These are phyloP conservation scores for Prinia subflava DNA, from an alignment of 2,113 vertebrate genomes.

Conservation along the genomic window DNA sequence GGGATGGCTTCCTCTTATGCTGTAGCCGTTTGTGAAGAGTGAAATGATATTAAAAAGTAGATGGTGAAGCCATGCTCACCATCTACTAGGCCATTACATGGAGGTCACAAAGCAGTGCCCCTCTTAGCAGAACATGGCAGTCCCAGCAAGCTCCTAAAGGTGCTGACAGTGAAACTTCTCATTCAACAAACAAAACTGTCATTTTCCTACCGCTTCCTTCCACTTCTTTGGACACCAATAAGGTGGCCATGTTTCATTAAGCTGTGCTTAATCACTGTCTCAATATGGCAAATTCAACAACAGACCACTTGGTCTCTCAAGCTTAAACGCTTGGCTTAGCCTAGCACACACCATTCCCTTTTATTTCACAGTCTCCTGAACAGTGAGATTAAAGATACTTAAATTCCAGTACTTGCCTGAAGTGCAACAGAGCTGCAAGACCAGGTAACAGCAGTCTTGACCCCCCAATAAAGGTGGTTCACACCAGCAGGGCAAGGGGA, in stretches of 20 bases:
- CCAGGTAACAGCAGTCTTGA: neutral
- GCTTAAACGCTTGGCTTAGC: neutral
- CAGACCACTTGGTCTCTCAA: neutral
- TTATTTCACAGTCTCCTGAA: neutral
- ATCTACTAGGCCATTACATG: neutral
- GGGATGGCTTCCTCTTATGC: neutral
- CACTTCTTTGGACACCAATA: neutral
- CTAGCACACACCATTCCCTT: neutral
- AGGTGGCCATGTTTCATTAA: neutral
- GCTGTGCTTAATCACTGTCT: neutral
- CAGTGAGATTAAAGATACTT: neutral
- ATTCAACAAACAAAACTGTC: neutral
- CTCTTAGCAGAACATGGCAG: neutral
- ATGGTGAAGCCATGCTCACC: rapidly evolving
- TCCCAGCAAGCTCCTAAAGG: neutral
- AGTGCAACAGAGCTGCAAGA: neutral
- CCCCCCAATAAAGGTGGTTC: neutral
- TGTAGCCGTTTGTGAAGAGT: neutral
- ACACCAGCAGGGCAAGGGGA: neutral
- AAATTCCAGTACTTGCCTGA: neutral
- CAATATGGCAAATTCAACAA: neutral
- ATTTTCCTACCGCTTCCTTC: neutral
- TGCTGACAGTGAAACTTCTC: neutral
- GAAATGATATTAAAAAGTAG: neutral
- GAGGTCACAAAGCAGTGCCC: neutral